Evolutionary conservation across 2,888 invertebrate species (phyloP).

Genomic region (Orthosia cruda): DNA sequence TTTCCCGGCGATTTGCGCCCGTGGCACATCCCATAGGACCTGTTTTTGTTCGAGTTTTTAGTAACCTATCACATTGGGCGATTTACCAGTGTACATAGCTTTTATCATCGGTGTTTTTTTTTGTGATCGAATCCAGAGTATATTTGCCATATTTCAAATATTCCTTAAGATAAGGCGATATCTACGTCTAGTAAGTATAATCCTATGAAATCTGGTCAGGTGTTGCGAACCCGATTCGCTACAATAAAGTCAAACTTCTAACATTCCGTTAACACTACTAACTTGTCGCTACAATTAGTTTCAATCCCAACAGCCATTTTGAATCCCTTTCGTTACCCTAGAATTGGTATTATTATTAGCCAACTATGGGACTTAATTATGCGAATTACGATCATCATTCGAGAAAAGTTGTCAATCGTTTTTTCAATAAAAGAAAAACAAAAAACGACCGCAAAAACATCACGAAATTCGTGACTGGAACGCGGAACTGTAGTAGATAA

Average conservation of each 20-base stretch:
- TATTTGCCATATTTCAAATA: too few species aligned
- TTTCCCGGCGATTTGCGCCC: too few species aligned
- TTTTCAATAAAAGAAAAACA: not conserved
- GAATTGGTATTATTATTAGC: too few species aligned
- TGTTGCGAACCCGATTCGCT: not conserved
- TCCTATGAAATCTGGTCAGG: too few species aligned
- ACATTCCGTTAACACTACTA: too few species aligned
- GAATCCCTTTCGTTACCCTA: not conserved
- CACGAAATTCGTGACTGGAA: conserved; percentile 30
- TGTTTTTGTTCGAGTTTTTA: too few species aligned
- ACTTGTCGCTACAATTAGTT: not conserved
- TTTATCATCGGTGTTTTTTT: not conserved
- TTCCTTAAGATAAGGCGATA: not conserved
- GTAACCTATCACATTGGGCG: too few species aligned
- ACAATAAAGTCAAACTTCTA: not conserved
- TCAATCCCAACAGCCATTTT: not conserved
- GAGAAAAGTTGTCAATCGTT: not conserved
- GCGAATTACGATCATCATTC: not conserved
- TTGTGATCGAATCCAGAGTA: too few species aligned
- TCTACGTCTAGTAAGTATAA: not conserved
- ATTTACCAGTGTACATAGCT: too few species aligned
- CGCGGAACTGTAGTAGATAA: not conserved
- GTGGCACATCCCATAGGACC: too few species aligned
- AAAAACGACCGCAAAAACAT: not conserved
- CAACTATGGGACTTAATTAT: too few species aligned